A percentile compares a stretch with the other conserved stretches of the same genome.
phyloP scores from a whole-genome alignment of 2,888 invertebrate species.

The Loripinus fragilis region DNA sequence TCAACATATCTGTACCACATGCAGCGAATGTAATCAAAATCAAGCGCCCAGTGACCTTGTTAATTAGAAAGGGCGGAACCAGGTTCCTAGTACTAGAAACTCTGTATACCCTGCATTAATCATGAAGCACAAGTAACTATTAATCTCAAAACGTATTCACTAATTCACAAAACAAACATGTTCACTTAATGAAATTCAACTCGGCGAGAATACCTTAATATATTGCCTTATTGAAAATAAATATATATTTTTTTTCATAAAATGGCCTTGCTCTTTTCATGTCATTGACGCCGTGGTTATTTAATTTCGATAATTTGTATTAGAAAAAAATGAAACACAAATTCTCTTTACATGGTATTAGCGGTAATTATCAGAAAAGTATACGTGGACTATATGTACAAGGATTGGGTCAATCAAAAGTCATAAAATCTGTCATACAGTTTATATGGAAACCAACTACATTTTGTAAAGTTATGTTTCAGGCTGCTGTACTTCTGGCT shows the following conservation, averaged over 20 bases:
- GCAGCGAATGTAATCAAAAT: not conserved
- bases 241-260: not conserved
- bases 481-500: too few relatives aligned
- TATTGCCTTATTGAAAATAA: not conserved
- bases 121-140: not conserved
- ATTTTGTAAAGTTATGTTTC: too few relatives aligned
- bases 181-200: slow-evolving; percentile 8
- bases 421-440: too few relatives aligned
- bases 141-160: not conserved
- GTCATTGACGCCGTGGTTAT: not conserved
- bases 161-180: slow-evolving; percentile 8
- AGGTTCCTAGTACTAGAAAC: not conserved
- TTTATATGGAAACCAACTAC: too few relatives aligned
- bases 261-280: slow-evolving; percentile 12
- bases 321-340: not conserved
- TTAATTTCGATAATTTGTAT: not conserved
- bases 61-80: slow-evolving; percentile 8
- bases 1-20: not conserved
- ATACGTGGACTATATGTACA: too few relatives aligned
- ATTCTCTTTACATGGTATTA: not conserved
- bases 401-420: too few relatives aligned
- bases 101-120: not conserved
- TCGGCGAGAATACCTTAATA: not conserved
- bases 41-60: not conserved
- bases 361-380: not conserved